These are phyloP conservation scores for Nesogale talazaci DNA, from an alignment of 2,113 vertebrate species.

Conservation along the genomic window DNA sequence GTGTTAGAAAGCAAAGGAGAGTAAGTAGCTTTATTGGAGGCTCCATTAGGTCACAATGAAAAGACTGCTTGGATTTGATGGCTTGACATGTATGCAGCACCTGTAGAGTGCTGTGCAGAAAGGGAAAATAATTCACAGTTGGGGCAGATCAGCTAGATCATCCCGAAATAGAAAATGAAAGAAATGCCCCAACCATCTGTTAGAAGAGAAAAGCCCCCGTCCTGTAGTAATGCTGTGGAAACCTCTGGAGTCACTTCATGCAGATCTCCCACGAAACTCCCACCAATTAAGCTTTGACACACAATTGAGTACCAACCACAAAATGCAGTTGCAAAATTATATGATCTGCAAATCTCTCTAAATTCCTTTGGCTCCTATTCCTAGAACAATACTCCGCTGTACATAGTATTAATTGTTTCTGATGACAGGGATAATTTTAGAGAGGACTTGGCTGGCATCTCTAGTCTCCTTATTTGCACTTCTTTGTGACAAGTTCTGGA, in stretches of 20 bases:
- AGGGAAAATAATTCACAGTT: background rate
- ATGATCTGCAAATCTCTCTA: slow-evolving; percentile 69
- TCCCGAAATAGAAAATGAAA: slow-evolving; percentile 68
- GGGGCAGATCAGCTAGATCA: slow-evolving; percentile 53
- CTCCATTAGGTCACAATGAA: slow-evolving; percentile 74
- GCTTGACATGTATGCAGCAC: slow-evolving; percentile 68
- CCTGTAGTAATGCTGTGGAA: slow-evolving; percentile 50
- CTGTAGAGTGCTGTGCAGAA: slow-evolving; percentile 23
- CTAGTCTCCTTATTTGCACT: slow-evolving; percentile 77
- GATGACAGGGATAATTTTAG: slow-evolving; percentile 83
- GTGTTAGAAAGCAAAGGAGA: slow-evolving; percentile 63
- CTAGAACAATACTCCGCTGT: slow-evolving; percentile 80
- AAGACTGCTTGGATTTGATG: slow-evolving; percentile 58
- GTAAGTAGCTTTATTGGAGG: slow-evolving; percentile 75
- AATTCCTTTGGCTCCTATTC: slow-evolving; percentile 70
- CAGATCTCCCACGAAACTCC: background rate
- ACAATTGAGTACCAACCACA: slow-evolving; percentile 15
- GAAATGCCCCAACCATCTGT: slow-evolving; percentile 52
- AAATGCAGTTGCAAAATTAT: slow-evolving; percentile 79
- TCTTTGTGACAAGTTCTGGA: slow-evolving; percentile 73
- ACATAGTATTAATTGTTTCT: slow-evolving; percentile 72
- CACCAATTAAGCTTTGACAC: slow-evolving; percentile 50
- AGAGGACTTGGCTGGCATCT: slow-evolving; percentile 79
- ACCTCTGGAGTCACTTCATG: slow-evolving; percentile 29
- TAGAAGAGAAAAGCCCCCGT: slow-evolving; percentile 39